Evolutionary conservation across 1,140 invertebrate species (phyloP), one percentile per base, ranked within the genome.

Genomic region (Gonioctena quinquepunctata): DNA sequence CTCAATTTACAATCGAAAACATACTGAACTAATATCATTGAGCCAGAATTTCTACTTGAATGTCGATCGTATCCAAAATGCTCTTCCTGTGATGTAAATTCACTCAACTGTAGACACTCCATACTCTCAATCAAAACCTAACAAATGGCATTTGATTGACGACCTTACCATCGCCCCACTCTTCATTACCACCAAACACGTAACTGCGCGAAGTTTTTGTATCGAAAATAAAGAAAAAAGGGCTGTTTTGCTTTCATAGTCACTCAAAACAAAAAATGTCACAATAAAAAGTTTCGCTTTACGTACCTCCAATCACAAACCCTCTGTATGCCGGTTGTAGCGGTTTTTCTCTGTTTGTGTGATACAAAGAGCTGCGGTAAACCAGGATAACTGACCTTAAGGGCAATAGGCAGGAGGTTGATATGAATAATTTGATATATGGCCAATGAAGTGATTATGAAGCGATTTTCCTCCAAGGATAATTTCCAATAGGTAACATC

Each of bases 251-350:
- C 8, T 52, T 56, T 26, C 8, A 68, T 27, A 33, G 11, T 60
- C 48, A 18, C 18, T 28, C 23, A 61, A 57, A 61, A 61, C n/a
- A 27, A 61, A 66, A 42, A 23, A 42, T 33, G 54, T 27, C 26
- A 27, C 27, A 68, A 56, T 69, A 69, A 42, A 69, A 69, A 69
- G 60, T 64, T 22, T 52, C 56, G 60, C 48, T 64, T 62, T 48
- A 69, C 63, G 33, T 42, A 64, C 22, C 54, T 56, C 60, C 68
- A 64, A 69, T 69, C 68, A 69, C 61, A 33, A 69, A 19, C 60
- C 25, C 60, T 26, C 27, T 52, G 54, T 22, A 52, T 60, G 61
- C 60, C 63, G 60, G 26, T 64, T 69, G 16, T 42, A 2, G 33
- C 33, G 11, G 33, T 42, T 69, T 61, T 60, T 28, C 56, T 42